phyloP scores from a whole-genome alignment of 2,797 vertebrate species.

The Melanotaenia pygmaea region DNA sequence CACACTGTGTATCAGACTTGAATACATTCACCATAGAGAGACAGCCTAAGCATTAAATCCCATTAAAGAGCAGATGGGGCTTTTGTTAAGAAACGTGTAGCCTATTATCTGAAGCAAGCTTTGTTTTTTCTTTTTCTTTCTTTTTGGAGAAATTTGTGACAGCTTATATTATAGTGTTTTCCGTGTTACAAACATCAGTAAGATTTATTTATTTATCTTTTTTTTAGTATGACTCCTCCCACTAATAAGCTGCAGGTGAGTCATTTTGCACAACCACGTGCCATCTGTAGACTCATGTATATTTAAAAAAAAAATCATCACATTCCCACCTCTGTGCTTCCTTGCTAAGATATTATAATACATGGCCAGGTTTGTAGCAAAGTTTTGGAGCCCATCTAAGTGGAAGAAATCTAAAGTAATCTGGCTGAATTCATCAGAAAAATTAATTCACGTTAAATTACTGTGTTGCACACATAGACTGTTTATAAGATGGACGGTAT shows the following conservation, averaged over 20 bases:
- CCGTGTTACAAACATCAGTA: background rate
- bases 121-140: background rate
- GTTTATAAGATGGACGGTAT: no score
- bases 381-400: background rate
- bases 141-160: background rate
- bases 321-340: background rate
- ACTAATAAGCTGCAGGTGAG: background rate
- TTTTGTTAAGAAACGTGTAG: conserved; percentile 35
- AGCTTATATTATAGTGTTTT: background rate
- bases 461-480: no score
- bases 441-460: no score
- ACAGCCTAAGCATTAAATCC: conserved; percentile 49
- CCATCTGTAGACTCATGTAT: no score
- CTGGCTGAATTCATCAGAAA: background rate
- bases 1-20: conserved; percentile 13
- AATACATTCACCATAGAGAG: conserved; percentile 11
- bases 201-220: background rate
- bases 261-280: background rate
- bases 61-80: conserved; percentile 46
- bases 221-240: background rate
- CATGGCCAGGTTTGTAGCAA: background rate
- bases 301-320: background rate
- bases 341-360: background rate
- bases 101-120: conserved; percentile 10
- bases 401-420: background rate